Evolutionary conservation across 64 coral and sea anemone species (phyloP).

Genomic region (Actinia equina): DNA sequence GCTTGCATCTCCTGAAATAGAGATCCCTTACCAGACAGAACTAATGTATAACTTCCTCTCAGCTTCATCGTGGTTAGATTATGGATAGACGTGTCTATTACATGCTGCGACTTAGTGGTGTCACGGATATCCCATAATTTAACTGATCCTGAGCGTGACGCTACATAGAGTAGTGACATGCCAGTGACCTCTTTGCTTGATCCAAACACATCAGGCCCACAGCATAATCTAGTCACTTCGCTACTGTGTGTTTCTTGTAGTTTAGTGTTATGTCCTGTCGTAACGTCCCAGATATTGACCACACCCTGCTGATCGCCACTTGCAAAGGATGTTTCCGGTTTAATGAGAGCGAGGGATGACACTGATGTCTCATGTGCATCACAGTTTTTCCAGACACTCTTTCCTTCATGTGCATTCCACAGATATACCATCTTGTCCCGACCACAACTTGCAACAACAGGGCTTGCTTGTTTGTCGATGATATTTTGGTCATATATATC

Average conservation of each 20-base stretch:
- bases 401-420: constrained; percentile 71
- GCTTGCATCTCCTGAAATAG: constrained; percentile 19
- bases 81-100: constrained; percentile 40
- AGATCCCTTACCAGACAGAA: constrained; percentile 40
- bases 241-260: constrained; percentile 60
- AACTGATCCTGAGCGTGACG: constrained; percentile 62
- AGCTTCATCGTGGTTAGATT: constrained; percentile 40
- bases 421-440: constrained; percentile 63
- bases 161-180: constrained; percentile 37
- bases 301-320: constrained; percentile 71
- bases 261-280: constrained; percentile 32
- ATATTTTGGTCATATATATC: constrained; percentile 70
- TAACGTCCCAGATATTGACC: constrained; percentile 70
- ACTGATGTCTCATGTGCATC: constrained; percentile 54
- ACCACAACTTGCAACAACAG: constrained; percentile 68
- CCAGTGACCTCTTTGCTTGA: constrained; percentile 27
- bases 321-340: constrained; percentile 52
- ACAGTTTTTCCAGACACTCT: constrained; percentile 64
- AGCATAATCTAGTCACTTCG: constrained; percentile 36
- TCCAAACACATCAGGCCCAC: constrained; percentile 39
- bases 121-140: constrained; percentile 65
- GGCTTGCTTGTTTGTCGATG: constrained; percentile 54
- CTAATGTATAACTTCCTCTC: constrained; percentile 29
- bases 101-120: constrained; percentile 40
- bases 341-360: constrained; percentile 42